Evolutionary conservation across 1,140 invertebrate genomes (phyloP).

Genomic region (Glossosoma conforme): DNA sequence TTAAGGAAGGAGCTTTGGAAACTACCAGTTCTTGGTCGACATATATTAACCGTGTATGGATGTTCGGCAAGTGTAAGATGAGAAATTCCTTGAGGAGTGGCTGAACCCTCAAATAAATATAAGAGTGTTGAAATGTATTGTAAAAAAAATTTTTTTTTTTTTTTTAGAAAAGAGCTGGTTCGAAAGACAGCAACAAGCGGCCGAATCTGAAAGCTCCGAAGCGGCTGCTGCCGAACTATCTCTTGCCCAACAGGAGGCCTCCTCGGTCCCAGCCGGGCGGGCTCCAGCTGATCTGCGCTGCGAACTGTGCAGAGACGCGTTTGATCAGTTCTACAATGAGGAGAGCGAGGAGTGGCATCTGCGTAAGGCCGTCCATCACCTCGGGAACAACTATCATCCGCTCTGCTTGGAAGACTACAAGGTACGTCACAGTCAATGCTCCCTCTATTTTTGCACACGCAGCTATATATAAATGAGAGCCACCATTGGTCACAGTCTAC

Average conservation of each 20-base stretch:
- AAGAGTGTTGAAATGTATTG: background rate
- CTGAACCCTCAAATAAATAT: background rate
- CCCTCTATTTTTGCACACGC: no score
- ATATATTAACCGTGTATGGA: no score
- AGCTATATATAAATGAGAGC: no score
- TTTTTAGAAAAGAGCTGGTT: conserved; percentile 81
- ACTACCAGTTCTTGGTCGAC: no score
- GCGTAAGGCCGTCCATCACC: conserved; percentile 70
- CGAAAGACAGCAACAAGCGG: conserved; percentile 63
- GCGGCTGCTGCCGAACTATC: conserved; percentile 42
- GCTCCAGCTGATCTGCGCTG: conserved; percentile 61
- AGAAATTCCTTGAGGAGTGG: background rate
- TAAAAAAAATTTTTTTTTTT: conserved; percentile 19
- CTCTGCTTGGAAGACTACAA: conserved; percentile 86
- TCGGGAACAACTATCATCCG: conserved; percentile 83
- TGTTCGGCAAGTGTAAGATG: no score
- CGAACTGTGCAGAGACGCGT: conserved; percentile 84
- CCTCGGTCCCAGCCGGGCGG: conserved; percentile 58
- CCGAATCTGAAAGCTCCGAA: conserved; percentile 36
- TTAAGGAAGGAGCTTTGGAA: no score
- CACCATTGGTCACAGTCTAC: no score
- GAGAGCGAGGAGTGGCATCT: conserved; percentile 96
- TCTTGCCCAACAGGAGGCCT: conserved; percentile 49
- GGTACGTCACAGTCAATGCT: no score
- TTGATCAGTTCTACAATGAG: conserved; percentile 92